Evolutionary conservation across 1,140 invertebrate genomes (phyloP).

Genomic region (Danaus plexippus): DNA sequence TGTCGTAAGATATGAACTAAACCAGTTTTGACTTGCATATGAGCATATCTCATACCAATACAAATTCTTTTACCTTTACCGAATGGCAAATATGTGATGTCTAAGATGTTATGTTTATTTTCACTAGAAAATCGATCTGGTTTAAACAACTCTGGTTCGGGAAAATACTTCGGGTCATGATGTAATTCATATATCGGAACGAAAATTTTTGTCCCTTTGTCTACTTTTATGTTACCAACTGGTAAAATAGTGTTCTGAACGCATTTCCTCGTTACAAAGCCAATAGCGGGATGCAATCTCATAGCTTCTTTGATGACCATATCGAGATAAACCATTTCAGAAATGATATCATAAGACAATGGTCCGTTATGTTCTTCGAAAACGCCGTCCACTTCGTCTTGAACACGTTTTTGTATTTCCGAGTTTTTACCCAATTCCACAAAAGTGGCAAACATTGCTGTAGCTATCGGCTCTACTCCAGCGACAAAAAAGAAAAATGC

Average conservation of each 20-base stretch:
- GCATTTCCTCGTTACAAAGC: slow-evolving; percentile 25
- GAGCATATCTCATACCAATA: slow-evolving; percentile 72
- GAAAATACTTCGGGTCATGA: slow-evolving; percentile 46
- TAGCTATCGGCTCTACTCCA: slow-evolving; percentile 76
- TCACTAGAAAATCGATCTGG: slow-evolving; percentile 61
- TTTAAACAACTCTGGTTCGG: slow-evolving; percentile 57
- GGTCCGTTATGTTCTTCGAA: slow-evolving; percentile 43
- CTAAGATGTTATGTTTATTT: slow-evolving; percentile 24
- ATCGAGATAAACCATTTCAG: slow-evolving; percentile 50
- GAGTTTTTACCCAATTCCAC: slow-evolving; percentile 69
- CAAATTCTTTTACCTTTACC: slow-evolving; percentile 74
- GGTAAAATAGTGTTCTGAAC: slow-evolving; percentile 28
- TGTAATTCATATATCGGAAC: slow-evolving; percentile 49
- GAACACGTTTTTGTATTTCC: slow-evolving; percentile 69
- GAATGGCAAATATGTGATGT: slow-evolving; percentile 73
- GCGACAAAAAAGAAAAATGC: slow-evolving; percentile 67
- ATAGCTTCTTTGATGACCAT: slow-evolving; percentile 61
- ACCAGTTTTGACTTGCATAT: slow-evolving; percentile 55
- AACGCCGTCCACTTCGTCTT: slow-evolving; percentile 71
- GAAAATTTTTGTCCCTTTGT: slow-evolving; percentile 35
- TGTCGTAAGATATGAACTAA: slow-evolving; percentile 39
- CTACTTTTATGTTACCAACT: slow-evolving; percentile 33
- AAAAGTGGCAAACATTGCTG: slow-evolving; percentile 61
- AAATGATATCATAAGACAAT: slow-evolving; percentile 41
- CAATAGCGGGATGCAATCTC: slow-evolving; percentile 57